Percentiles rank a stretch among this genome's conserved stretches.
Evolutionary conservation across 2,888 invertebrate species (phyloP).

Genomic region (Plagiodera versicolora): DNA sequence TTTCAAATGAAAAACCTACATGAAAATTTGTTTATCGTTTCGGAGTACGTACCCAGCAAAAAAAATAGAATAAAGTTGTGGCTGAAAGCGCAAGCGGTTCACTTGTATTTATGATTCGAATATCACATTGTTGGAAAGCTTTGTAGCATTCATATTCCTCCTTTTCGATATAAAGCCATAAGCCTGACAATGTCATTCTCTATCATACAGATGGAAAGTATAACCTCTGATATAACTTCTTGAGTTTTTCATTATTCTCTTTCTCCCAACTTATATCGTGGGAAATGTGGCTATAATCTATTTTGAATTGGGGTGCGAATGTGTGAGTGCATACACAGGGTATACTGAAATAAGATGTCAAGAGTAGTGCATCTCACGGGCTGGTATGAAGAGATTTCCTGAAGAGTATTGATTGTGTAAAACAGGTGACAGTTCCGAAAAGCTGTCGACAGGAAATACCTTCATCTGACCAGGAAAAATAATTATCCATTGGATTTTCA

Average conservation of each 20-base stretch:
- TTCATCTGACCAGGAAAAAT: too few relatives aligned
- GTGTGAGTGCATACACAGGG: neutral
- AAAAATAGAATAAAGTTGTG: too few relatives aligned
- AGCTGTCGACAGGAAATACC: too few relatives aligned
- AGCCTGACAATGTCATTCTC: slow-evolving; percentile 8
- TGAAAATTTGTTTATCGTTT: too few relatives aligned
- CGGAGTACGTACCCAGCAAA: too few relatives aligned
- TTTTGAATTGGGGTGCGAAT: neutral
- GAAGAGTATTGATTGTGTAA: too few relatives aligned
- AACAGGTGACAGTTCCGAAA: too few relatives aligned
- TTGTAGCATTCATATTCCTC: slow-evolving; percentile 25
- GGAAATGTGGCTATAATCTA: neutral
- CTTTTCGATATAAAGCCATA: slow-evolving; percentile 15
- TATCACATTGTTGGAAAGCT: slow-evolving; percentile 28
- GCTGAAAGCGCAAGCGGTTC: slow-evolving; percentile 25
- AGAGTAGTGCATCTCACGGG: too few relatives aligned
- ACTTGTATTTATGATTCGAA: slow-evolving; percentile 33
- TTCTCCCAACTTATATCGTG: neutral
- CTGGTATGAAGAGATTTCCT: too few relatives aligned
- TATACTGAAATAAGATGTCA: too few relatives aligned
- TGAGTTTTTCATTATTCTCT: neutral
- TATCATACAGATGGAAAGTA: slow-evolving; percentile 5
- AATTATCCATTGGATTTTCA: too few relatives aligned
- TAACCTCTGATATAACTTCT: neutral
- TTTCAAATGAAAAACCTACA: too few relatives aligned